A percentile compares a stretch with the other conserved stretches of the same genome.
These are phyloP conservation scores for Pollachius pollachius DNA, from an alignment of 2,113 vertebrate species.

Conservation along the genomic window DNA sequence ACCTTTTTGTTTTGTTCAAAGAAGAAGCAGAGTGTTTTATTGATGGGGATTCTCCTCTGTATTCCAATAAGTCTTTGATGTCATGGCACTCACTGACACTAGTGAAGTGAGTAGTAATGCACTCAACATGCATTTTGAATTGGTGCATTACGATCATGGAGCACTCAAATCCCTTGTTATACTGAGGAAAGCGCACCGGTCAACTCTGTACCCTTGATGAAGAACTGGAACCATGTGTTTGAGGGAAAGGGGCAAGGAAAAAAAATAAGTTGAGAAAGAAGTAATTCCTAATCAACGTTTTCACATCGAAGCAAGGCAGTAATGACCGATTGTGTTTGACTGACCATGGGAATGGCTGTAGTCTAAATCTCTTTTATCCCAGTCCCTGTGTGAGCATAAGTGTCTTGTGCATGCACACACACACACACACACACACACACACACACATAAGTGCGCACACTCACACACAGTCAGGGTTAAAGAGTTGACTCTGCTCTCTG, in stretches of 20 bases:
- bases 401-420: slow-evolving; percentile 8
- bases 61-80: too few relatives aligned
- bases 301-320: slow-evolving; percentile 26
- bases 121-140: slow-evolving; percentile 9
- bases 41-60: too few relatives aligned
- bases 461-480: slow-evolving; percentile 36
- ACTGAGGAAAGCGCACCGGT: slow-evolving; percentile 1
- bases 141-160: too few relatives aligned
- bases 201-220: slow-evolving; percentile 16
- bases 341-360: slow-evolving; percentile 59
- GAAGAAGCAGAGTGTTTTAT: too few relatives aligned
- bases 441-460: background rate
- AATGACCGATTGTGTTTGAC: slow-evolving; percentile 48
- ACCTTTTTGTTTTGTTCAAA: too few relatives aligned
- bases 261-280: too few relatives aligned
- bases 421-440: slow-evolving; percentile 6
- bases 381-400: slow-evolving; percentile 33
- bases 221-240: slow-evolving; percentile 48
- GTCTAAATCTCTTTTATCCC: slow-evolving; percentile 58
- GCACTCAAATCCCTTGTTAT: background rate
- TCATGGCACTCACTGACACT: too few relatives aligned
- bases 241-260: too few relatives aligned
- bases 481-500: slow-evolving; percentile 63
- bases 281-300: too few relatives aligned
- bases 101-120: too few relatives aligned